These are phyloP conservation scores for Melanotaenia maccullochi DNA, from an alignment of 2,797 vertebrate genomes.

Conservation along the genomic window DNA sequence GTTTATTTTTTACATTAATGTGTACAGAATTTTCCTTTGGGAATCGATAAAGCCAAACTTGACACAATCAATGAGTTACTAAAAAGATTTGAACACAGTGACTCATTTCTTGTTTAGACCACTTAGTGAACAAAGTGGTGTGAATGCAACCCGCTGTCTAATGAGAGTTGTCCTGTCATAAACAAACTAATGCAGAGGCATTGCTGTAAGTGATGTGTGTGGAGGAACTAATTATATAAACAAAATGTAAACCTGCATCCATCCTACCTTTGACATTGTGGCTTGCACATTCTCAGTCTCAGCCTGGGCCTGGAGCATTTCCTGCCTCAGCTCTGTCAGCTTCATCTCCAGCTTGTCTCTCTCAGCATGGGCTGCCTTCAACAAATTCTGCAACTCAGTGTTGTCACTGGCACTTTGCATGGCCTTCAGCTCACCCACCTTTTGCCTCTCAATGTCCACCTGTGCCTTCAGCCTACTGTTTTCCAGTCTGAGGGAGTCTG, in stretches of 20 bases:
- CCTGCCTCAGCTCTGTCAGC: slow-evolving; percentile 88
- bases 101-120: neutral
- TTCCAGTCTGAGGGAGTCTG: slow-evolving; percentile 87
- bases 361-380: slow-evolving; percentile 87
- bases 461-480: slow-evolving; percentile 88
- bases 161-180: too few species aligned
- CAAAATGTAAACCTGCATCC: neutral
- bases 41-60: neutral
- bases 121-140: too few species aligned
- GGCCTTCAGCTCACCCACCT: slow-evolving; percentile 83
- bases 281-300: slow-evolving; percentile 84
- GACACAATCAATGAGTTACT: neutral
- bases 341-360: slow-evolving; percentile 88
- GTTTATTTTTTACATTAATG: slow-evolving; percentile 18
- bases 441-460: slow-evolving; percentile 90
- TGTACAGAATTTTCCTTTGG: slow-evolving; percentile 9
- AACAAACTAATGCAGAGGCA: neutral
- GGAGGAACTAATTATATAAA: neutral
- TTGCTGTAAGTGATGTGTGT: neutral
- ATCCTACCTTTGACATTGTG: slow-evolving; percentile 86
- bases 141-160: neutral
- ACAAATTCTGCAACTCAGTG: slow-evolving; percentile 86
- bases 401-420: slow-evolving; percentile 83
- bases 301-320: slow-evolving; percentile 86
- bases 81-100: neutral